A percentile compares a stretch with the other conserved stretches of the same genome.
Evolutionary conservation across 2,113 vertebrate species (phyloP).

Genomic region (Poeciliopsis prolifica): DNA sequence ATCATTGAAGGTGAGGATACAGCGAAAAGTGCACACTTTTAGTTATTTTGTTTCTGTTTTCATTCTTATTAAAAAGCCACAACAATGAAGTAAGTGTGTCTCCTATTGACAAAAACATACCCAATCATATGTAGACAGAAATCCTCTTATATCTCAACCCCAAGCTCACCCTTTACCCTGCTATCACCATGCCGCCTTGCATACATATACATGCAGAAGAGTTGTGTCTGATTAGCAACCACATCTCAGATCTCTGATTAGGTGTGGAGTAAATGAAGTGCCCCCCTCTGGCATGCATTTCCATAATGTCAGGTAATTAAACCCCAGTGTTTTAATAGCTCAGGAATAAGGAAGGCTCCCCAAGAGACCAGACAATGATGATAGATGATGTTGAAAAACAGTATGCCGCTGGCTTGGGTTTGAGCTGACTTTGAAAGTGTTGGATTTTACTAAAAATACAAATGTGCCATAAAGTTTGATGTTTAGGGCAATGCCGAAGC

Average conservation of each 20-base stretch:
- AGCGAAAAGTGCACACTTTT: constrained; percentile 7
- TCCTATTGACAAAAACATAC: constrained; percentile 41
- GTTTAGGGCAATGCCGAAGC: neutral
- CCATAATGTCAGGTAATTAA: constrained; percentile 82
- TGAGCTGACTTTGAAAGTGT: constrained; percentile 30
- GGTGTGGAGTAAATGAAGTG: constrained; percentile 75
- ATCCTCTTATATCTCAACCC: constrained; percentile 29
- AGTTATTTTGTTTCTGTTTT: constrained; percentile 22
- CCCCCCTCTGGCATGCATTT: constrained; percentile 76
- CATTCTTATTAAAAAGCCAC: constrained; percentile 43
- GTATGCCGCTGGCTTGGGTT: constrained; percentile 34
- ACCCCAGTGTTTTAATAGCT: constrained; percentile 74
- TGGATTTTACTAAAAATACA: constrained; percentile 18
- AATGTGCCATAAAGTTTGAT: constrained; percentile 3
- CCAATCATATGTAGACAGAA: constrained; percentile 50
- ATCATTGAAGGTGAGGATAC: constrained; percentile 53
- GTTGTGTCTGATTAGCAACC: constrained; percentile 75
- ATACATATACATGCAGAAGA: constrained; percentile 23
- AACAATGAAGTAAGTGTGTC: constrained; percentile 31
- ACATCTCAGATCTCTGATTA: constrained; percentile 73
- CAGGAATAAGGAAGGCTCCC: constrained; percentile 66
- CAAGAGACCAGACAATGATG: constrained; percentile 64
- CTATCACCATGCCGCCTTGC: constrained; percentile 12
- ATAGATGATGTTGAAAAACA: constrained; percentile 56
- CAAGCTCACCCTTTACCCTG: constrained; percentile 21